phyloP scores from a whole-genome alignment of 2,113 vertebrate species.

The Romanogobio albipinnatus region DNA sequence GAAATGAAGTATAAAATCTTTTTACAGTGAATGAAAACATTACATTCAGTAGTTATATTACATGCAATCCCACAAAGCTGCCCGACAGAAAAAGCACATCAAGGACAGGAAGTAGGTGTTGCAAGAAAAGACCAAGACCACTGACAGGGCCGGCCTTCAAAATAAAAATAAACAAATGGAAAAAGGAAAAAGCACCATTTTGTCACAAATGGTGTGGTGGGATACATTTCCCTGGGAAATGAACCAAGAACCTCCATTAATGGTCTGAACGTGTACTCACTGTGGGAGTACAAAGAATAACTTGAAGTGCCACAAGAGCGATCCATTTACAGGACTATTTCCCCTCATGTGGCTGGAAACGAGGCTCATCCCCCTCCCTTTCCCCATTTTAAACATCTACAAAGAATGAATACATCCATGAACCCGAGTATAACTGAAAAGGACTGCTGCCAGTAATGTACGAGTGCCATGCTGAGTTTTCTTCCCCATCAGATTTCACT shows the following conservation, averaged over 20 bases:
- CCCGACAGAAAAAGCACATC: slow-evolving; percentile 50
- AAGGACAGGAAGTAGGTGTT: slow-evolving; percentile 24
- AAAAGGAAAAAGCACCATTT: slow-evolving; percentile 30
- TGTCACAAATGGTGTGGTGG: slow-evolving; percentile 16
- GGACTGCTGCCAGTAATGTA: slow-evolving; percentile 28
- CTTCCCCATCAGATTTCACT: slow-evolving; percentile 41
- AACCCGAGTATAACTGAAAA: slow-evolving; percentile 44
- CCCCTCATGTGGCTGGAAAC: slow-evolving; percentile 21
- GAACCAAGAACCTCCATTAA: slow-evolving; percentile 40
- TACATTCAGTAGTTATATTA: background rate
- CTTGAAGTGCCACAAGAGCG: slow-evolving; percentile 37
- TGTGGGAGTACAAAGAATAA: slow-evolving; percentile 28
- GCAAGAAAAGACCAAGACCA: slow-evolving; percentile 27
- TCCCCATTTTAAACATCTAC: slow-evolving; percentile 40
- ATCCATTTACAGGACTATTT: slow-evolving; percentile 43
- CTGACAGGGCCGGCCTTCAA: slow-evolving; percentile 22
- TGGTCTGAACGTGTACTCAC: slow-evolving; percentile 41
- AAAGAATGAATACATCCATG: slow-evolving; percentile 52
- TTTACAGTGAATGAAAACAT: background rate
- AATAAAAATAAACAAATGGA: slow-evolving; percentile 45
- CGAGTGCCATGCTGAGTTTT: slow-evolving; percentile 26
- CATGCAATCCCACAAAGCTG: slow-evolving; percentile 65
- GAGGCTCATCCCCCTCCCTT: slow-evolving; percentile 14
- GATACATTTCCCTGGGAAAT: slow-evolving; percentile 47
- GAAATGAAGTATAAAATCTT: background rate